These are phyloP conservation scores for Streptopelia turtur DNA, from an alignment of 2,797 vertebrate genomes.

Conservation along the genomic window DNA sequence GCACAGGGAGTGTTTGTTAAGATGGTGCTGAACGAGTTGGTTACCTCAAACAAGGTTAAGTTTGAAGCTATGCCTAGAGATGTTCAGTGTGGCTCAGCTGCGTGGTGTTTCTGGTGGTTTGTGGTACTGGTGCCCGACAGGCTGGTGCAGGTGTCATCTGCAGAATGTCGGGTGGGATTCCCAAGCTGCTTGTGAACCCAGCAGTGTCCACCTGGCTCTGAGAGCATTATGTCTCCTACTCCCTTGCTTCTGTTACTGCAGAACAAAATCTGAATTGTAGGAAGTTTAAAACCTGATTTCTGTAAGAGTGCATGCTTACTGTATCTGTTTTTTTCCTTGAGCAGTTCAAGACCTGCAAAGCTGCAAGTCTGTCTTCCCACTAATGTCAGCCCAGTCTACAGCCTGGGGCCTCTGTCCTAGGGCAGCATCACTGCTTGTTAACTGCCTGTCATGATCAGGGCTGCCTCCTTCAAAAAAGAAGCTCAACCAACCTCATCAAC, in stretches of 20 bases:
- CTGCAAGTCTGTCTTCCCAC: background rate
- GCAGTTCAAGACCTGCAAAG: rapidly evolving
- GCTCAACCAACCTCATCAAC: background rate
- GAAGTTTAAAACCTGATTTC: background rate
- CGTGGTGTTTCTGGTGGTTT: background rate
- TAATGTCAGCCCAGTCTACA: background rate
- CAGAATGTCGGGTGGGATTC: background rate
- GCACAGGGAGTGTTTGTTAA: background rate
- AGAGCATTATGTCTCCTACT: background rate
- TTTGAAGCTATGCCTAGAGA: background rate
- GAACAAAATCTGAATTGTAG: background rate
- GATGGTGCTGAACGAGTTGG: background rate
- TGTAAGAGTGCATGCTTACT: background rate
- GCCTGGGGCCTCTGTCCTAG: background rate
- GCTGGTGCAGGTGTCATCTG: background rate
- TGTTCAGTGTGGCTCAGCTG: background rate
- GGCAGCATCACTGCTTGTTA: background rate
- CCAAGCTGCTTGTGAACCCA: background rate
- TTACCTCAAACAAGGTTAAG: background rate
- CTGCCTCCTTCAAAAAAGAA: background rate
- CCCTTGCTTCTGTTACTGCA: background rate
- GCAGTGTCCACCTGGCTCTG: rapidly evolving
- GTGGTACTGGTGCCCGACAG: background rate
- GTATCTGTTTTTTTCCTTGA: background rate
- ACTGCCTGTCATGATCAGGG: background rate